Evolutionary conservation across 2,888 invertebrate genomes (phyloP), one percentile per base, ranked within the genome.

Genomic region (Dexiosoma caninum): DNA sequence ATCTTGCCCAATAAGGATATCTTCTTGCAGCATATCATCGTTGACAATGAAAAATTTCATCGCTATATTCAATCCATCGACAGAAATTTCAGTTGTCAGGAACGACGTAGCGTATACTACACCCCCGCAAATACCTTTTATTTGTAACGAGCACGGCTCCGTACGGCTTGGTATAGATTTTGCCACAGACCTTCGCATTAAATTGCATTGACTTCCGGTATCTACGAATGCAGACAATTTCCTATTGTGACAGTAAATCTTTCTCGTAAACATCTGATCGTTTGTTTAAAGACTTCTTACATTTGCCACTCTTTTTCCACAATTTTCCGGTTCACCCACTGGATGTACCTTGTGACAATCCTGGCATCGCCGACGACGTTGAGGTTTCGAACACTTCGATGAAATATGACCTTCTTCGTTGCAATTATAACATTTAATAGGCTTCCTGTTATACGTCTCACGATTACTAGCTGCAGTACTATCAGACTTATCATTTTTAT

Each of bases 101-200:
- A 21, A 14, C 72, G 67, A 21, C 10, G 62, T 57, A 12, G 71
- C 60, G 60, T 35, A 53, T 7, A 10, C 10, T 2, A 21, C 30
- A n/a, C 14, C 72, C 8, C 23, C 69, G 35, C 57, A 79, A 35
- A 71, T 62, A 16, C 53, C 35, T 37, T 72, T 57, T 32, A 79
- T 16, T 27, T 27, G 21, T 6, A 27, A 14, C 9, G 14, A 59
- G 10, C n/a, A n/a, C n/a, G n/a, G n/a, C n/a, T n/a, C n/a, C n/a
- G n/a, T n/a, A n/a, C n/a, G n/a, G n/a, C n/a, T 42, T 42, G n/a
- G 66, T 10, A 21, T 60, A 9, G 16, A 51, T 66, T 0, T 37
- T 0, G 30, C 14, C 0, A 30, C 16, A 0, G 8, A n/a, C 1
- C 0, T 8, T 30, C 30, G 14, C 2, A 30, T 6, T 8, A 51